A percentile compares a stretch with the other conserved stretches of the same genome.
Conservation (phyloP, 2,888 invertebrate species). For the Notodromas monacha region DNA sequence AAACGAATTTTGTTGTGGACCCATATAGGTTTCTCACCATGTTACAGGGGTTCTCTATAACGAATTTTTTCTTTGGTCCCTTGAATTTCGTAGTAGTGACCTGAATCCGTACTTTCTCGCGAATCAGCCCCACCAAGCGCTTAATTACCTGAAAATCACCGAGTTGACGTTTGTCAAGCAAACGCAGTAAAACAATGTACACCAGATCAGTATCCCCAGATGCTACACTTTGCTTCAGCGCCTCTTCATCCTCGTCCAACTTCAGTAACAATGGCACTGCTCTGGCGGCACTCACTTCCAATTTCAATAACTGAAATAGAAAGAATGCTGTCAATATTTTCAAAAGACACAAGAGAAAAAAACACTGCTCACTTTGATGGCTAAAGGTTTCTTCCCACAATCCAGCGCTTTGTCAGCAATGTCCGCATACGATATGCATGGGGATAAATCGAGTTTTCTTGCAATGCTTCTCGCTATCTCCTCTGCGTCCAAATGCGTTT, state of each 20-base stretch:
- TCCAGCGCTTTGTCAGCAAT: not conserved
- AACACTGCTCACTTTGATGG: constrained; percentile 1
- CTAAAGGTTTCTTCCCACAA: not conserved
- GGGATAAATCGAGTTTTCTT: not conserved
- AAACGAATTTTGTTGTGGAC: no score
- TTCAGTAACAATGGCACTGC: not conserved
- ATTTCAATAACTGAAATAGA: not conserved
- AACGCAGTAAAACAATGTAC: not conserved
- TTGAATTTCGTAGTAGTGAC: no score
- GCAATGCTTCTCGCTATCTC: not conserved
- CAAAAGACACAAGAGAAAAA: no score
- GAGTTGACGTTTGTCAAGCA: not conserved
- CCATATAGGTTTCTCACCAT: no score
- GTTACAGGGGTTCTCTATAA: no score
- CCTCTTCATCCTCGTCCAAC: not conserved
- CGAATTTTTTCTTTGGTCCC: no score
- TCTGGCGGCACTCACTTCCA: not conserved
- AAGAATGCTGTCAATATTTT: no score
- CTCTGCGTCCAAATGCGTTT: not conserved
- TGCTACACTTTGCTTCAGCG: not conserved
- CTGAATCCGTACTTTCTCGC: no score
- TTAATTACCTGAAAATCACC: not conserved
- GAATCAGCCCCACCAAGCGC: no score
- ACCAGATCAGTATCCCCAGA: not conserved
- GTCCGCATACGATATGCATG: not conserved